A percentile compares a stretch with the other conserved stretches of the same genome.
Evolutionary conservation across 2,113 vertebrate genomes (phyloP).

Genomic region (Gopherus flavomarginatus): DNA sequence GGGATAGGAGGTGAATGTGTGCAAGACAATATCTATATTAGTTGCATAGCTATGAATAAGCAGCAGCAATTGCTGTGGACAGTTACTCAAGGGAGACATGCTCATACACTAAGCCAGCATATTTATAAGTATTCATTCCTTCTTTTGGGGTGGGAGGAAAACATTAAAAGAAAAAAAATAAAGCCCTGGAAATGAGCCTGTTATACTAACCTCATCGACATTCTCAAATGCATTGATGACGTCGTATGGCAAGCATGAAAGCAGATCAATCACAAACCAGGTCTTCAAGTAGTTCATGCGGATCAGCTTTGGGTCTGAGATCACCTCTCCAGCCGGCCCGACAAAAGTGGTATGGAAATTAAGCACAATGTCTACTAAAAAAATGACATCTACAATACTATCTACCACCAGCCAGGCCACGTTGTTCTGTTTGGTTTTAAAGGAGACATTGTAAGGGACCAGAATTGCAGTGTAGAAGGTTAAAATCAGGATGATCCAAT

Average conservation of each 20-base stretch:
- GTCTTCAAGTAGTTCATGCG: conserved; percentile 99
- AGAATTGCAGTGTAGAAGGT: conserved; percentile 98
- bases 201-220: conserved; percentile 94
- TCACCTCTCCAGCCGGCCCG: conserved; percentile 95
- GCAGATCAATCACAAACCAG: conserved; percentile 97
- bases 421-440: conserved; percentile 99
- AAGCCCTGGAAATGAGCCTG: conserved; percentile 2
- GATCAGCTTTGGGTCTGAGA: conserved; percentile 96
- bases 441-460: conserved; percentile 98
- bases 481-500: conserved; percentile 98
- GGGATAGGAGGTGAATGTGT: background rate
- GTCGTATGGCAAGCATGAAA: conserved; percentile 96
- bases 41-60: background rate
- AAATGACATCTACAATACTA: conserved; percentile 98
- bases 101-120: background rate
- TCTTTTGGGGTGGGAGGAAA: background rate
- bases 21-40: background rate
- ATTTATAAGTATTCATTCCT: background rate
- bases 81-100: rapidly evolving
- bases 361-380: conserved; percentile 96
- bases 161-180: conserved; percentile 51
- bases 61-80: background rate
- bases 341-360: conserved; percentile 99
- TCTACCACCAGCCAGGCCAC: conserved; percentile 97
- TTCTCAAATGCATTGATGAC: conserved; percentile 99